Conservation (phyloP, 2,888 invertebrate species). For the Drosophila melanosoma region DNA sequence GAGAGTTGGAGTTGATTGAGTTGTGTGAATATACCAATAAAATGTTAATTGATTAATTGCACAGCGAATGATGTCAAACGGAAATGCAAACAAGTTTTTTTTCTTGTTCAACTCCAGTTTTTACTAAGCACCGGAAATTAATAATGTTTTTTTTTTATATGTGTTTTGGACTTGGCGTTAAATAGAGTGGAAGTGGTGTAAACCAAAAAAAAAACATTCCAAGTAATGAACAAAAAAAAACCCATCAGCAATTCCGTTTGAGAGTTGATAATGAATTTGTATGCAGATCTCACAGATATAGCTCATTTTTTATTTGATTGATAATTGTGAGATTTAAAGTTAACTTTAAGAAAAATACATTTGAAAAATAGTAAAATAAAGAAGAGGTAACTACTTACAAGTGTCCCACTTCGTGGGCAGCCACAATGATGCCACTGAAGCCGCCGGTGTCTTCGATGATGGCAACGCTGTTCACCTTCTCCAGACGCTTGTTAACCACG, state of each 20-base stretch:
- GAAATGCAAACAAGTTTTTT: constrained; percentile 76
- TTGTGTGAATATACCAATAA: constrained; percentile 44
- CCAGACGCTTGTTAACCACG: constrained; percentile 96
- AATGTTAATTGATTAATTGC: constrained; percentile 74
- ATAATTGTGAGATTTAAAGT: not conserved
- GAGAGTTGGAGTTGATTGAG: constrained; percentile 26
- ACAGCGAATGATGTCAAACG: constrained; percentile 70
- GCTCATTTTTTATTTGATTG: not conserved
- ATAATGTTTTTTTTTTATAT: constrained; percentile 24
- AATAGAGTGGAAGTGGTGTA: constrained; percentile 24
- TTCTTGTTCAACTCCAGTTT: constrained; percentile 38
- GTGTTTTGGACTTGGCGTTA: constrained; percentile 20
- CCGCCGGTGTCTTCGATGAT: constrained; percentile 98
- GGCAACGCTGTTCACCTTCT: constrained; percentile 98
- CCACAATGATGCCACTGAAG: constrained; percentile 98
- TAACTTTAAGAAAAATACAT: not conserved
- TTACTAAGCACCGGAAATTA: constrained; percentile 53
- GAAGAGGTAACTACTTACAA: constrained; percentile 89
- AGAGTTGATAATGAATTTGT: constrained; percentile 19
- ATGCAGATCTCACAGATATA: not conserved
- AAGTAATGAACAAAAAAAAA: constrained; percentile 12
- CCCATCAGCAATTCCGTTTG: constrained; percentile 30
- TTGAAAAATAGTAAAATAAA: not conserved
- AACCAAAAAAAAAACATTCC: not conserved
- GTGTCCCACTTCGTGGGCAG: constrained; percentile 98